Evolutionary conservation across 2,113 vertebrate species (phyloP).

Genomic region (Hystrix brachyura): DNA sequence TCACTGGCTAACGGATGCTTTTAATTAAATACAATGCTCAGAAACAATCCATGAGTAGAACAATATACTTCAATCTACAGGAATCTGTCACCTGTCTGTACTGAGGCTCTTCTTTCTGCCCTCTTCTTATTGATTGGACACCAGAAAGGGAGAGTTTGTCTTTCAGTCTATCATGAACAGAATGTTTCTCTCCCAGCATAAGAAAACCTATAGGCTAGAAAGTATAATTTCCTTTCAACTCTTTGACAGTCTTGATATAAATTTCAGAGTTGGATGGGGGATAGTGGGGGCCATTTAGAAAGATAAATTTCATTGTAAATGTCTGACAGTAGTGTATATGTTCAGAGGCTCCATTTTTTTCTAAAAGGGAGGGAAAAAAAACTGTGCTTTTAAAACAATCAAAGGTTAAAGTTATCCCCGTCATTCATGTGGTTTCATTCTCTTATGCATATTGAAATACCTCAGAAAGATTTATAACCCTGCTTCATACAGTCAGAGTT

Average conservation of each 20-base stretch:
- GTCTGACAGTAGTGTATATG: constrained; percentile 59
- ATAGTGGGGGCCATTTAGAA: constrained; percentile 44
- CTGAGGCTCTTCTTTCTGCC: not conserved
- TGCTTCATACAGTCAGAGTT: constrained; percentile 85
- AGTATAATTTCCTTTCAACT: constrained; percentile 81
- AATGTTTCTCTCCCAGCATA: constrained; percentile 71
- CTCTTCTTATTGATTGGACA: constrained; percentile 40
- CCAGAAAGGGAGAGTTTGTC: constrained; percentile 6
- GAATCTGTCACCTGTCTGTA: not conserved
- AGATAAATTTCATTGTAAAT: constrained; percentile 71
- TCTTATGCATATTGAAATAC: constrained; percentile 85
- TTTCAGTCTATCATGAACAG: constrained; percentile 67
- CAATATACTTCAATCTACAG: not conserved
- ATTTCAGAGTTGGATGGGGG: constrained; percentile 67
- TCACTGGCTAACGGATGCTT: not conserved
- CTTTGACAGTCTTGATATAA: constrained; percentile 84
- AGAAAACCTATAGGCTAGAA: constrained; percentile 82
- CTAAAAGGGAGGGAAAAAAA: constrained; percentile 77
- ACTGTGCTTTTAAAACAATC: constrained; percentile 87
- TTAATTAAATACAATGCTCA: constrained; percentile 49
- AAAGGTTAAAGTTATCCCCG: constrained; percentile 85
- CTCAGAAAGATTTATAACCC: constrained; percentile 86
- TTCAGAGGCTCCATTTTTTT: constrained; percentile 52
- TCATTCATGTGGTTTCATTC: constrained; percentile 86
- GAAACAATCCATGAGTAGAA: not conserved